phyloP scores from a whole-genome alignment of 2,888 invertebrate species.

The Cheilosia pagana region DNA sequence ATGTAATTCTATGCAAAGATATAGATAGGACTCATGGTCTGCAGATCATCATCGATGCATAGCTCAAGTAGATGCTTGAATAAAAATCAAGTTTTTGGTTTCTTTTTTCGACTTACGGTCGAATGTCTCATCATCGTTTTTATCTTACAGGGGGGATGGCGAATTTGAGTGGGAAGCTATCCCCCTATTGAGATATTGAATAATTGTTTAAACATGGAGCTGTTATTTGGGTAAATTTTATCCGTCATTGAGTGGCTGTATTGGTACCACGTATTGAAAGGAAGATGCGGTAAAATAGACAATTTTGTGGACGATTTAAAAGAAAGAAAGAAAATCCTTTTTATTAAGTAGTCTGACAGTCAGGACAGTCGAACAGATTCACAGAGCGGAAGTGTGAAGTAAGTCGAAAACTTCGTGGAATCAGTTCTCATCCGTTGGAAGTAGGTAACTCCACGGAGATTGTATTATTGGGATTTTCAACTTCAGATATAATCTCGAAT shows the following conservation, averaged over 20 bases:
- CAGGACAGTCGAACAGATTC: too few species aligned
- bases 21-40: slow-evolving; percentile 29
- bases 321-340: background rate
- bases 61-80: slow-evolving; percentile 45
- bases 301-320: slow-evolving; percentile 20
- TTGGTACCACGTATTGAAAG: slow-evolving; percentile 14
- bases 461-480: too few species aligned
- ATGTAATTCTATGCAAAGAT: background rate
- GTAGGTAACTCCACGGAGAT: too few species aligned
- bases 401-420: too few species aligned
- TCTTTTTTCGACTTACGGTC: slow-evolving; percentile 8
- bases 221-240: slow-evolving; percentile 10
- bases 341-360: background rate
- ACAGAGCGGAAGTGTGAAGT: too few species aligned
- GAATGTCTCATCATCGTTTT: slow-evolving; percentile 19
- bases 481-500: too few species aligned
- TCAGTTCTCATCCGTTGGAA: too few species aligned
- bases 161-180: background rate
- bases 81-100: slow-evolving; percentile 32
- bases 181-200: slow-evolving; percentile 31
- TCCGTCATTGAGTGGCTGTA: slow-evolving; percentile 1
- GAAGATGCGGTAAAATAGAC: too few species aligned
- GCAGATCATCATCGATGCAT: slow-evolving; percentile 50
- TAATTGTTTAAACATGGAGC: slow-evolving; percentile 37
- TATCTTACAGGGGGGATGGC: slow-evolving; percentile 6